Percentiles rank a stretch among this genome's conserved stretches.
These are phyloP conservation scores for Spialia ferax DNA, from an alignment of 2,888 invertebrate species.

Conservation along the genomic window DNA sequence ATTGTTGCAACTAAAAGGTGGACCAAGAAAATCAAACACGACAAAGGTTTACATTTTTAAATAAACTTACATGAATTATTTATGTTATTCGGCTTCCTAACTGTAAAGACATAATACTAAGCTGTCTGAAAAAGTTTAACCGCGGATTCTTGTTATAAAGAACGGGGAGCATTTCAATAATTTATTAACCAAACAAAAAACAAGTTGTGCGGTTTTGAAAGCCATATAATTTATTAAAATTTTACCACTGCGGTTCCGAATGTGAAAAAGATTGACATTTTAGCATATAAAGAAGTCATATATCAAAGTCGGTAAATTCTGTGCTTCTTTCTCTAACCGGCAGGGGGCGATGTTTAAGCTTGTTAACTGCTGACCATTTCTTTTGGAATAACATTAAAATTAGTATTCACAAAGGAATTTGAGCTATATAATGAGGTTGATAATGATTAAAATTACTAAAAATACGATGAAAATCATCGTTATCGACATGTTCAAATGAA, in stretches of 20 bases:
- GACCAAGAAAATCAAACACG: conserved; percentile 14
- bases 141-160: neutral
- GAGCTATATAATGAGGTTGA: neutral
- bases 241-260: conserved; percentile 4
- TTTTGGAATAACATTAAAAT: neutral
- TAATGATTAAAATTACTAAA: neutral
- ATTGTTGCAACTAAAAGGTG: conserved; percentile 24
- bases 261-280: conserved; percentile 42
- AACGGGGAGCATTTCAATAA: neutral
- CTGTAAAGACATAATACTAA: conserved; percentile 51
- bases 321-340: neutral
- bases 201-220: neutral
- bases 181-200: conserved; percentile 9
- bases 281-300: conserved; percentile 18
- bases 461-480: neutral
- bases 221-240: conserved; percentile 12
- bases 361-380: conserved; percentile 4
- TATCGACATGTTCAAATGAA: neutral
- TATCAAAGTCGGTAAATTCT: conserved; percentile 10
- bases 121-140: conserved; percentile 20
- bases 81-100: conserved; percentile 54
- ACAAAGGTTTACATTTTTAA: conserved; percentile 30
- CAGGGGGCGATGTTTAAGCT: conserved; percentile 16
- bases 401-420: neutral
- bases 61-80: conserved; percentile 58